Evolutionary conservation across 2,113 vertebrate genomes (phyloP).

Genomic region (Caloenas nicobarica): DNA sequence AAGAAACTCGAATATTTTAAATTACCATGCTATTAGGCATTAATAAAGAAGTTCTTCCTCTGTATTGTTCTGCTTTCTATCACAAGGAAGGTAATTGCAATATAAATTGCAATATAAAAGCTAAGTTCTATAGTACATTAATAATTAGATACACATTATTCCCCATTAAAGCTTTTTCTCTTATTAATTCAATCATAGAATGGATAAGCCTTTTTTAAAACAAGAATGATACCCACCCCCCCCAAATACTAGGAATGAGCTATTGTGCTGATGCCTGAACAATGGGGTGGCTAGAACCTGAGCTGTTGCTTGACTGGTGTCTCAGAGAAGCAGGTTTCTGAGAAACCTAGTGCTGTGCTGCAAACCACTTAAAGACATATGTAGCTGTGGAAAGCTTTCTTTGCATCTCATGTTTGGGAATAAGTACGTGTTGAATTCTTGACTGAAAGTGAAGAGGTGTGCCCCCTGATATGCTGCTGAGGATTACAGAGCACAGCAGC

Average conservation of each 20-base stretch:
- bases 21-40: slow-evolving; percentile 82
- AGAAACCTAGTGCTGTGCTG: not conserved
- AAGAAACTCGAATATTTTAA: slow-evolving; percentile 81
- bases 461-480: not conserved
- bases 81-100: slow-evolving; percentile 81
- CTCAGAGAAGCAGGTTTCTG: not conserved
- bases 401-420: slow-evolving; percentile 19
- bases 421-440: not conserved
- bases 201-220: slow-evolving; percentile 69
- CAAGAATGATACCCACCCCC: slow-evolving; percentile 17
- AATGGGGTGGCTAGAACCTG: not conserved
- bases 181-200: slow-evolving; percentile 62
- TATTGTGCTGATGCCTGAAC: slow-evolving; percentile 30
- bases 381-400: not conserved
- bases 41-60: slow-evolving; percentile 81
- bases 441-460: not conserved
- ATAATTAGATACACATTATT: slow-evolving; percentile 83
- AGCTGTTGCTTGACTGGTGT: not conserved
- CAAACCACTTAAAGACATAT: not conserved
- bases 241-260: slow-evolving; percentile 33
- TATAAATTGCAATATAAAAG: slow-evolving; percentile 83
- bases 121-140: slow-evolving; percentile 80
- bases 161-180: slow-evolving; percentile 70
- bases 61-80: slow-evolving; percentile 84
- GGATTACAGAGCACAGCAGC: not conserved